Evolutionary conservation across 2,113 vertebrate species (phyloP), one percentile per base, ranked within the genome.

Genomic region (Xyrauchen texanus): DNA sequence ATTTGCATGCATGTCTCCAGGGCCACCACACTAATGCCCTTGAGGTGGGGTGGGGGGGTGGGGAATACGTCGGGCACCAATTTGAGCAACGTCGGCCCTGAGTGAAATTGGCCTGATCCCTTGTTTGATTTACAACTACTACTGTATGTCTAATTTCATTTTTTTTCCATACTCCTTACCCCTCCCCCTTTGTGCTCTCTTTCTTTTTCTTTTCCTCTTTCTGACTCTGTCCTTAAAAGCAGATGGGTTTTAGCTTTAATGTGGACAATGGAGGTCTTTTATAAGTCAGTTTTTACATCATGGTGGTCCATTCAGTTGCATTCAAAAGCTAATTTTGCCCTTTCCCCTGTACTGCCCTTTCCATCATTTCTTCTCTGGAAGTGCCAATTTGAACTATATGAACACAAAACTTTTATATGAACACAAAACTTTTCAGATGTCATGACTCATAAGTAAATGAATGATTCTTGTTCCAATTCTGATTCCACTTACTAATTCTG

Each of bases 211-310:
- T 73, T 82, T 76, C 62, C 47, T 74, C 60, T 65, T 76, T 72
- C 83, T 80, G 83, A 64, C 69, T 85, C 53, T 34, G 21, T 82
- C 85, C 65, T 64, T 52, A 63, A 85, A 83, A 84, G 88, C 88
- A 89, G 85, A 88, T 77, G 83, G 80, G 86, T 83, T 34, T 86
- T 89, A 64, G 84, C 86, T 82, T 74, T 68, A 15, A 57, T 13
- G 13, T 63, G 15, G 77, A 92, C 90, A 93, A 91, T 88, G 85
- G 64, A 3, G 42, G 34, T 83, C 84, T 90, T 89, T 91, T 78
- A 89, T 77, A 4, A 70, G 66, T 65, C 81, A 79, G 74, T 73
- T 74, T 88, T 58, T 64, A 34, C n/a, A 46, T 61, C 60, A 52
- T 80, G 89, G 90, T 91, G 89, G 90, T 81, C 82, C 86, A 84